Conservation (phyloP, 1,140 invertebrate genomes). For the Scylla paramamosain region DNA sequence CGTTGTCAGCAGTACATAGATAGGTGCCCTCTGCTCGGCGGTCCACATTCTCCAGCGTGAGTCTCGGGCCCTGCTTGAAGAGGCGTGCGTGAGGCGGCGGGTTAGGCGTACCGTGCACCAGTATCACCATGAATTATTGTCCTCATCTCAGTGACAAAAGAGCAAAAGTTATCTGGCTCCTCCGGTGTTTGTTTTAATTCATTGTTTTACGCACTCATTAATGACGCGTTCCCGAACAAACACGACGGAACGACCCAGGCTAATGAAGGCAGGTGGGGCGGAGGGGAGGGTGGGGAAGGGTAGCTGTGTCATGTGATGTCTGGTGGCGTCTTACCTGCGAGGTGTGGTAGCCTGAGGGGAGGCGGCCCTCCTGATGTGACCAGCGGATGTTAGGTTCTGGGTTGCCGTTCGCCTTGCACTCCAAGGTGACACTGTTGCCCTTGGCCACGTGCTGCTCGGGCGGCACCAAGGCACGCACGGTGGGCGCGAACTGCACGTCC, state of each 20-base stretch:
- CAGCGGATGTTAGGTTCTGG: slow-evolving; percentile 58
- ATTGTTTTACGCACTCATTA: neutral
- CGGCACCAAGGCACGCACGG: slow-evolving; percentile 36
- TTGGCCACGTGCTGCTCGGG: slow-evolving; percentile 40
- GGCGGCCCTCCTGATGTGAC: slow-evolving; percentile 52
- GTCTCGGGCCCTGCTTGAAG: slow-evolving; percentile 82
- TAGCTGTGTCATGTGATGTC: neutral
- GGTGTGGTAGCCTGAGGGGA: slow-evolving; percentile 45
- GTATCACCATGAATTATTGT: neutral
- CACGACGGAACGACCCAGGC: neutral
- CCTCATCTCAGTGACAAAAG: neutral
- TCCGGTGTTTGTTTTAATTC: slow-evolving; percentile 3
- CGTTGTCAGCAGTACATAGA: slow-evolving; percentile 85
- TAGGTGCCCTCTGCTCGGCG: slow-evolving; percentile 85
- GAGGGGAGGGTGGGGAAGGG: neutral
- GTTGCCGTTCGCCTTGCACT: slow-evolving; percentile 61
- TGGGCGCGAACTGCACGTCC: slow-evolving; percentile 57
- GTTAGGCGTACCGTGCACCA: neutral
- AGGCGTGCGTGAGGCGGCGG: neutral
- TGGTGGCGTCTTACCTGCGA: slow-evolving; percentile 27
- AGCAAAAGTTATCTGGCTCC: neutral
- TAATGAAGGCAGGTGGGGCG: neutral
- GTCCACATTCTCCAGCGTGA: slow-evolving; percentile 85
- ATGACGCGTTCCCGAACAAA: neutral
- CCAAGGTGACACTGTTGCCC: slow-evolving; percentile 38